These are phyloP conservation scores for Stegodyphus mimosarum DNA, from an alignment of 1,140 invertebrate genomes.

Conservation along the genomic window DNA sequence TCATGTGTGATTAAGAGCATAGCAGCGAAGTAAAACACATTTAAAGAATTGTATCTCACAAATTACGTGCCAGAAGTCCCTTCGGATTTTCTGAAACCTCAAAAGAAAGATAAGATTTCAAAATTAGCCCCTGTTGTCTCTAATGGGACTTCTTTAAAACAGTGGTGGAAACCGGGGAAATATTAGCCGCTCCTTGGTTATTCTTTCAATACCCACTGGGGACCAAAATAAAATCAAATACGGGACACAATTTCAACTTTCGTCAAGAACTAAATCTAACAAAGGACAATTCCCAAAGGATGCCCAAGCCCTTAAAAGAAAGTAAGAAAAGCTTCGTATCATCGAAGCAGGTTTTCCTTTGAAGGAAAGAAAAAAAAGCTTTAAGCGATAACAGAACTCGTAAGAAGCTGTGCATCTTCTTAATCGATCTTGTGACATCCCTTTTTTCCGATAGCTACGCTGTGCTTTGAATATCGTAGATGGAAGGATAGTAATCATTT, in stretches of 20 bases:
- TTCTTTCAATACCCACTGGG: neutral
- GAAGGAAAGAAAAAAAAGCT: neutral
- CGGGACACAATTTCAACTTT: neutral
- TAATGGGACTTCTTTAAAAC: no score
- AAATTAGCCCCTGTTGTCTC: no score
- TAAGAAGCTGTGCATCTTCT: conserved; percentile 7
- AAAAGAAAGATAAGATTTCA: no score
- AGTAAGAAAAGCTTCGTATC: neutral
- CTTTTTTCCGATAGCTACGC: conserved; percentile 4
- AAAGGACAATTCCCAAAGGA: conserved; percentile 14
- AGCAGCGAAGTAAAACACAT: no score
- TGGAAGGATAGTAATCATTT: conserved; percentile 21
- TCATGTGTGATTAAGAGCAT: no score
- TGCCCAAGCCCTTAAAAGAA: neutral
- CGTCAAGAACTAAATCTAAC: neutral
- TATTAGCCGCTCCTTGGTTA: no score
- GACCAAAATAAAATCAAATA: neutral
- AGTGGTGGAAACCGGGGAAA: no score
- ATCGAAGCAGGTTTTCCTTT: neutral
- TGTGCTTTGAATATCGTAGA: conserved; percentile 25
- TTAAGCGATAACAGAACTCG: conserved; percentile 14
- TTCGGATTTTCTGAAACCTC: no score
- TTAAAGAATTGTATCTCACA: no score
- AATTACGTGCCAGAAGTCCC: no score
- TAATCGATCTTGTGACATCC: conserved; percentile 20